These are phyloP conservation scores for Pterois miles DNA, from an alignment of 2,797 vertebrate genomes.

Conservation along the genomic window DNA sequence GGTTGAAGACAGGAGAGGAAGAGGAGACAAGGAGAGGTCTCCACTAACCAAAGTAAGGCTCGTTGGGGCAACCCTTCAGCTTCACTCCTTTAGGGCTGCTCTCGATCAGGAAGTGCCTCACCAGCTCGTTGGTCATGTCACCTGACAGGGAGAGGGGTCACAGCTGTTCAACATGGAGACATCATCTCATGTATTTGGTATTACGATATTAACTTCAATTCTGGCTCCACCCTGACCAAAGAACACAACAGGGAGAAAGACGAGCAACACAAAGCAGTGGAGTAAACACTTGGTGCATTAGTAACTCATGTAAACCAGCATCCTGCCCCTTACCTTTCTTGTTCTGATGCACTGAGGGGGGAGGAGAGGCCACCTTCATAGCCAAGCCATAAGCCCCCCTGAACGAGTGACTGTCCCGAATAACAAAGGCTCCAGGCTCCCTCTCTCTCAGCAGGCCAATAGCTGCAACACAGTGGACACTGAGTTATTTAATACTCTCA, in stretches of 20 bases:
- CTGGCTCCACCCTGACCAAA: background rate
- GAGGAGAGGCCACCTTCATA: slow-evolving; percentile 97
- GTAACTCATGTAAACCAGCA: background rate
- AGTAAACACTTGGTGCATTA: slow-evolving; percentile 13
- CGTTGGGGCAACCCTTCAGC: slow-evolving; percentile 97
- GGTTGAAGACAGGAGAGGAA: background rate
- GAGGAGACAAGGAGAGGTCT: background rate
- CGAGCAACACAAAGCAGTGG: background rate
- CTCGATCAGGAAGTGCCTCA: slow-evolving; percentile 98
- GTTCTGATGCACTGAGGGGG: slow-evolving; percentile 90
- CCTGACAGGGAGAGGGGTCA: slow-evolving; percentile 69
- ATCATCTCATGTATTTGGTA: slow-evolving; percentile 34
- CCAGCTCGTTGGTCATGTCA: slow-evolving; percentile 93
- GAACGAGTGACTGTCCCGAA: slow-evolving; percentile 98
- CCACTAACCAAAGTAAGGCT: slow-evolving; percentile 96
- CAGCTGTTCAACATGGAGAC: slow-evolving; percentile 30
- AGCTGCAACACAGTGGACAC: slow-evolving; percentile 79
- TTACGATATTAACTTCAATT: slow-evolving; percentile 18
- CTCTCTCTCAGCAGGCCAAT: slow-evolving; percentile 92
- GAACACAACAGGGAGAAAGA: background rate
- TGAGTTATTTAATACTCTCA: background rate
- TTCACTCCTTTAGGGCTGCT: slow-evolving; percentile 97
- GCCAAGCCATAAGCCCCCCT: slow-evolving; percentile 96
- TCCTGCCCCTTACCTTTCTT: slow-evolving; percentile 90
- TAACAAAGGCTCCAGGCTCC: slow-evolving; percentile 97